These are phyloP conservation scores for Drosophila dunni DNA, from an alignment of 1,140 invertebrate genomes.

Conservation along the genomic window DNA sequence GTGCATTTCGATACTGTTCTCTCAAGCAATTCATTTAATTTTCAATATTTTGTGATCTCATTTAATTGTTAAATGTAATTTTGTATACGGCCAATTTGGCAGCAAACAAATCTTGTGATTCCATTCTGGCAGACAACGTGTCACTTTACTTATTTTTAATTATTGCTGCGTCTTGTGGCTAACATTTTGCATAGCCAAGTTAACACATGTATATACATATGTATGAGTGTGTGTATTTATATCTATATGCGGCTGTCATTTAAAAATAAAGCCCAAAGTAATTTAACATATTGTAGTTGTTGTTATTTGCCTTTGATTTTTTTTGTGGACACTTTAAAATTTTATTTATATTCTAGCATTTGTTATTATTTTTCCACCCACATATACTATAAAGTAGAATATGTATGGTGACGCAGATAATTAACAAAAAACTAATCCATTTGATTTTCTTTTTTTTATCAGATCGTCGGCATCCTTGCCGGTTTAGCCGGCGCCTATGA, in stretches of 20 bases:
- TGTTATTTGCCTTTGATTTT: conserved; percentile 28
- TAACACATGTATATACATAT: conserved; percentile 22
- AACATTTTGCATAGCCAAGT: conserved; percentile 30
- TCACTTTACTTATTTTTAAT: conserved; percentile 59
- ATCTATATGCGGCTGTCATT: conserved; percentile 35
- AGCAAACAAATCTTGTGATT: conserved; percentile 61
- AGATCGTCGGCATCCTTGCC: conserved; percentile 67
- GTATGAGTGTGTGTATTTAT: conserved; percentile 19
- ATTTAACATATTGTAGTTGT: conserved; percentile 57
- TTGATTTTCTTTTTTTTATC: conserved; percentile 21
- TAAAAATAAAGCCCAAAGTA: conserved; percentile 75
- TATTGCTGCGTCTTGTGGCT: conserved; percentile 29
- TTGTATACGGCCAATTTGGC: conserved; percentile 67
- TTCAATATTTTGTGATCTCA: conserved; percentile 18
- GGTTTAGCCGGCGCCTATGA: conserved; percentile 71
- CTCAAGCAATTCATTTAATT: conserved; percentile 40
- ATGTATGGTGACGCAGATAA: conserved; percentile 54
- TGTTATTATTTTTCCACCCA: conserved; percentile 47
- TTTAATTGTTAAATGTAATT: conserved; percentile 51
- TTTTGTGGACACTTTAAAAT: conserved; percentile 20
- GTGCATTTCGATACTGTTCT: neutral
- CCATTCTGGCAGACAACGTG: conserved; percentile 68
- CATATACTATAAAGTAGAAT: conserved; percentile 7
- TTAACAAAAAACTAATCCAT: conserved; percentile 45
- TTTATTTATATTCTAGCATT: conserved; percentile 40